These are phyloP conservation scores for Sebastes flavidus DNA, from an alignment of 2,797 vertebrate species.

Conservation along the genomic window DNA sequence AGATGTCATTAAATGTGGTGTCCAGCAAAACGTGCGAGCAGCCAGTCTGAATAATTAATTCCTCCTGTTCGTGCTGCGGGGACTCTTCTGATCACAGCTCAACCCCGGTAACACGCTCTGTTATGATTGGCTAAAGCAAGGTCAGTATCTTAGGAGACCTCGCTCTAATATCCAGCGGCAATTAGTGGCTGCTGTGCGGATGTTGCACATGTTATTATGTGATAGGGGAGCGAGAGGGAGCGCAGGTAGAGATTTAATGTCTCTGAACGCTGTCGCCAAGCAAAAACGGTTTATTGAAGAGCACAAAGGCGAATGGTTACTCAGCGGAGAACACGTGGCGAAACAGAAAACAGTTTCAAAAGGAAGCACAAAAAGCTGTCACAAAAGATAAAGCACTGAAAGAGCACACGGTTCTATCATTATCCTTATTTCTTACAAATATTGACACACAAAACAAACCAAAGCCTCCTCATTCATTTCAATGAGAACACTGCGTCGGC, in stretches of 20 bases:
- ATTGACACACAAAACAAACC: background rate
- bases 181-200: constrained; percentile 55
- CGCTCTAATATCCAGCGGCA: constrained; percentile 72
- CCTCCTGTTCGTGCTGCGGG: constrained; percentile 48
- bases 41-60: constrained; percentile 74
- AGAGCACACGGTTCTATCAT: background rate
- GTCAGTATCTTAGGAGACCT: constrained; percentile 71
- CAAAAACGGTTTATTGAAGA: constrained; percentile 22
- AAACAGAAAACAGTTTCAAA: background rate
- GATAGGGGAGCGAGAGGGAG: constrained; percentile 42
- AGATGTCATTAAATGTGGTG: constrained; percentile 65
- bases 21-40: constrained; percentile 57
- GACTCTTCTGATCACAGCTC: constrained; percentile 58
- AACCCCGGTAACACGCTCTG: constrained; percentile 55
- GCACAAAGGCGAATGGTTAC: constrained; percentile 19
- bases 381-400: background rate
- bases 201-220: constrained; percentile 58
- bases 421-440: background rate
- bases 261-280: constrained; percentile 27
- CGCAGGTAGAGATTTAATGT: constrained; percentile 38
- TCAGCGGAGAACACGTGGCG: background rate
- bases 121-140: constrained; percentile 72
- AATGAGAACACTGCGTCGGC: background rate
- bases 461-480: background rate
- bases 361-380: background rate